Evolutionary conservation across 64 coral and sea anemone species (phyloP), one percentile per base, ranked within the genome.

Genomic region (Montipora capricornis): DNA sequence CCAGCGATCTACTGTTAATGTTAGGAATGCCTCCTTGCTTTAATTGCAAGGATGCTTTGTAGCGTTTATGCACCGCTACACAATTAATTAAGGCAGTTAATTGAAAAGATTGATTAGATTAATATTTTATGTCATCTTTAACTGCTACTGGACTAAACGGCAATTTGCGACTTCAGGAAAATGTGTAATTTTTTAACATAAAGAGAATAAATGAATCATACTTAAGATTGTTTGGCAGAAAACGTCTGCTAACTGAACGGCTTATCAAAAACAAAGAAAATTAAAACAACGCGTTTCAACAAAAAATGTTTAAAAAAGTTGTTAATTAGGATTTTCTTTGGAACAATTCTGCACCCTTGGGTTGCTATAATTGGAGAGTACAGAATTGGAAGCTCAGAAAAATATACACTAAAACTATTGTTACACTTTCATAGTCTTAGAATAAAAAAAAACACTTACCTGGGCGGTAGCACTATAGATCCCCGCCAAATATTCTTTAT

Each of bases 71-170:
- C 47, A n/a, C 79, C 14, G 37, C 11, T 84, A 6, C 5, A 44
- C 49, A 37, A 37, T 64, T 48, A 14, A 47, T 45, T 47, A 44
- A 64, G 68, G 60, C 13, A 37, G 58, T 67, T 68, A 47, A 84
- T 84, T 84, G 44, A 44, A 37, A 14, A 11, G 62, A 68, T 84
- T 13, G 81, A 84, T 8, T 17, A 37, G 5, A 84, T 84, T 67
- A 84, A 84, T 68, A 15, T 84, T 84, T 84, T 68, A 84, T 84
- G 17, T 22, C 2, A 47, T 13, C 26, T 68, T 62, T 48, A 19
- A 68, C 58, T 6, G 29, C 45, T 44, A 26, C 37, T 7, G 59
- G 20, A 19, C 14, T 9, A 83, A 84, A 67, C 5, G 15, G 15
- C 13, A 17, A 84, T 84, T 68, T 44, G 24, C n/a, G 20, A 67